Conservation (phyloP, 2,113 vertebrate genomes). For the Gallinago undulata region DNA sequence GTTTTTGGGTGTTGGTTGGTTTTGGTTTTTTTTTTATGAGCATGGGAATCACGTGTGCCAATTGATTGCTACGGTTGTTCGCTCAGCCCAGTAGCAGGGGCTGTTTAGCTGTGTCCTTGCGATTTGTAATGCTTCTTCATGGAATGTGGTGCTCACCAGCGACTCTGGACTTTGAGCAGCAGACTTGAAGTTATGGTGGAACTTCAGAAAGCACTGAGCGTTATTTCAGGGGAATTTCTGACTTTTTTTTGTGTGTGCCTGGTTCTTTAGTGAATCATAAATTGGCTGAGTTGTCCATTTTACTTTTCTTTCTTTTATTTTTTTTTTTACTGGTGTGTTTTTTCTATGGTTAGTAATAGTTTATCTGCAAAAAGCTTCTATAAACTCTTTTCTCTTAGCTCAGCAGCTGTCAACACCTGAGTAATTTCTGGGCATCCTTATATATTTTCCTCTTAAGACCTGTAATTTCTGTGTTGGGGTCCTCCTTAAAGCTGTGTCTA, state of each 20-base stretch:
- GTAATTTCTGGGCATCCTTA: background rate
- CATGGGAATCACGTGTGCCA: background rate
- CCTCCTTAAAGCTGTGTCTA: background rate
- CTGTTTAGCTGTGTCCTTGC: background rate
- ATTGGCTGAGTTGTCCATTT: background rate
- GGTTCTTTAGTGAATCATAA: background rate
- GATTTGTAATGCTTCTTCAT: background rate
- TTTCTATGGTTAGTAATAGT: background rate
- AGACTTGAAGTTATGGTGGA: background rate
- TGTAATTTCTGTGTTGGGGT: background rate
- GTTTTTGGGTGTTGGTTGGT: background rate
- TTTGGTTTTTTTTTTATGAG: background rate
- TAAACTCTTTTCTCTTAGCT: background rate
- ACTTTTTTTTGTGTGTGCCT: background rate
- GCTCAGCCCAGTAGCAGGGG: background rate
- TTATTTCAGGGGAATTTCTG: background rate
- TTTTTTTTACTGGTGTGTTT: background rate
- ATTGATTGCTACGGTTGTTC: background rate
- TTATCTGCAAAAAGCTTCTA: background rate
- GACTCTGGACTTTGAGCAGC: background rate
- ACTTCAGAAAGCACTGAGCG: background rate
- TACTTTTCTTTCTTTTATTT: background rate
- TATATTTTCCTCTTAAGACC: background rate
- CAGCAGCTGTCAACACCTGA: background rate
- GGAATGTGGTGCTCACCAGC: background rate